Evolutionary conservation across 2,888 invertebrate species (phyloP), one percentile per base, ranked within the genome.

Genomic region (Aporophyla nigra): DNA sequence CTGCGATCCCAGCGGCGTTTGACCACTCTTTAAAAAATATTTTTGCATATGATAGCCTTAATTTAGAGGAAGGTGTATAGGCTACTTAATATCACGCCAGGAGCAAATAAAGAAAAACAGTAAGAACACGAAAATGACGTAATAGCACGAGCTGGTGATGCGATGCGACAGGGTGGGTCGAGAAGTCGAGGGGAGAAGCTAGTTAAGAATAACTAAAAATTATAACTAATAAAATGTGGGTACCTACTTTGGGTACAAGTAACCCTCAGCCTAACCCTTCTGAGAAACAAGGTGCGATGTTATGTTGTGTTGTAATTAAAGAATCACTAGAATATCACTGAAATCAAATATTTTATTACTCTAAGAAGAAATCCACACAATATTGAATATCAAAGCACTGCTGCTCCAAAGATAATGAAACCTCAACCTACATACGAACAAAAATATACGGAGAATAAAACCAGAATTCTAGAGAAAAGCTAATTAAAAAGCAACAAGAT

Each of bases 401-500:
- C 19, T 6, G 43, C 19, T 6, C 4, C 5, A 21, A 78, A 69
- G 46, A 62, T 46, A 78, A 53, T 12, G 7, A 62, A 43, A 71
- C 19, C n/a, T 14, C 19, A 56, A 59, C 54, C 16, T 61, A 49
- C 54, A 56, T 24, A 46, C 10, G 14, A 74, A 56, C n/a, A 54
- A 69, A 54, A 21, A 76, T 54, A 76, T 33, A 56, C 4, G 16
- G 54, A 43, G 12, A 62, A 73, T 80, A 73, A 80, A 51, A 16
- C 12, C 27, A n/a, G 27, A 62, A 56, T 56, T 33, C 62, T 73
- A 33, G 5, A 12, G 21, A 56, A 67, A 63, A 46, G 51, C 46
- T 67, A 67, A 82, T 67, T 56, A 76, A 63, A 75, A 76, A 76
- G 62, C 73, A 83, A 80, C 77, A 80, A 80, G 74, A 80, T 74